phyloP scores from a whole-genome alignment of 2,113 vertebrate species.

The Halcyon malimbica region DNA sequence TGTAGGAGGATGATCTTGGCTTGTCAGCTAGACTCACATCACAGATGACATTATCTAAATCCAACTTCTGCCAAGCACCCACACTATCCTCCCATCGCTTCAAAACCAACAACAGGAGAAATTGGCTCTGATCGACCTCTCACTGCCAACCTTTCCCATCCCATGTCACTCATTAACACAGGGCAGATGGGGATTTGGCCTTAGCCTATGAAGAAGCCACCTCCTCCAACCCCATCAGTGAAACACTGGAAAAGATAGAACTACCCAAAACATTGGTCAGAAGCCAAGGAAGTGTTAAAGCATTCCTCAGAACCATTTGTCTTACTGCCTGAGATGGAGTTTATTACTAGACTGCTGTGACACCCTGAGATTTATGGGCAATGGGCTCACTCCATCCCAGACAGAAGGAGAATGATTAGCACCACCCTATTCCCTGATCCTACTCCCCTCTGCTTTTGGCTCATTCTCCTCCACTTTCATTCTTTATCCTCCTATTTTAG shows the following conservation, averaged over 20 bases:
- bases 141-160: neutral
- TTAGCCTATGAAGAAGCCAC: neutral
- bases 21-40: neutral
- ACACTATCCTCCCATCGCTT: neutral
- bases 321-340: neutral
- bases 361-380: neutral
- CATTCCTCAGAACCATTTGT: neutral
- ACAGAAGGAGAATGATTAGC: neutral
- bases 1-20: neutral
- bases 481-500: neutral
- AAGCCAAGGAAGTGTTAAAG: neutral
- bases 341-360: neutral
- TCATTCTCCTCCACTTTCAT: neutral
- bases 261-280: neutral
- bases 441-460: neutral
- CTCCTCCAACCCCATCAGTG: neutral
- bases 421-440: neutral
- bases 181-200: neutral
- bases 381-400: neutral
- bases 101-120: neutral
- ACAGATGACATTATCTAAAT: neutral
- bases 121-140: neutral
- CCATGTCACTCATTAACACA: neutral
- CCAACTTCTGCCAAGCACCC: neutral
- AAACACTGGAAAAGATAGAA: conserved; percentile 3